Evolutionary conservation across 2,113 vertebrate species (phyloP).

Genomic region (Jaculus jaculus): DNA sequence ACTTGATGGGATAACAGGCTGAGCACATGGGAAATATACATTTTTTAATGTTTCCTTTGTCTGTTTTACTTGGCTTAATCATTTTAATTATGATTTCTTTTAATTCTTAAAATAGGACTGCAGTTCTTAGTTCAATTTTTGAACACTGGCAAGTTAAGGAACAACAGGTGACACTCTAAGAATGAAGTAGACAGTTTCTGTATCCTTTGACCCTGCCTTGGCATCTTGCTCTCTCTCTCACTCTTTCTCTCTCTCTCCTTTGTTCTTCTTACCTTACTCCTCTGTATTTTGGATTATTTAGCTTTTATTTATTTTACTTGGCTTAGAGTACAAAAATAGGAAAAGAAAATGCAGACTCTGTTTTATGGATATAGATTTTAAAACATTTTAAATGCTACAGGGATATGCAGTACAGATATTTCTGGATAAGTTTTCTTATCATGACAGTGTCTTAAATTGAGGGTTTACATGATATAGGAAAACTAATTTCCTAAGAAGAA

Average conservation of each 20-base stretch:
- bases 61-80: slow-evolving; percentile 72
- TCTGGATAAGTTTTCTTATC: slow-evolving; percentile 9
- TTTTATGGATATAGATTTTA: not conserved
- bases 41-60: slow-evolving; percentile 75
- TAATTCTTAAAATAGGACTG: slow-evolving; percentile 26
- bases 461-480: not conserved
- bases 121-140: slow-evolving; percentile 59
- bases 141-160: slow-evolving; percentile 33
- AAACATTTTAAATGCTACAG: not conserved
- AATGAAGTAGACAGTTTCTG: not conserved
- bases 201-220: not conserved
- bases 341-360: not conserved
- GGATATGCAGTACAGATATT: not conserved
- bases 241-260: not conserved
- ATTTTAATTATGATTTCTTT: slow-evolving; percentile 74
- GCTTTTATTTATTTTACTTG: not conserved
- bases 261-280: not conserved
- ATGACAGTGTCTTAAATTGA: not conserved
- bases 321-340: not conserved
- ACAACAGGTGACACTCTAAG: slow-evolving; percentile 5
- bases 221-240: not conserved
- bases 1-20: slow-evolving; percentile 79
- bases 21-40: slow-evolving; percentile 70
- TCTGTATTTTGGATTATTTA: not conserved
- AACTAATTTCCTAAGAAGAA: slow-evolving; percentile 35